A percentile compares a stretch with the other conserved stretches of the same genome.
These are phyloP conservation scores for Microcebus lehilahytsara DNA, from an alignment of 2,113 vertebrate species.

Conservation along the genomic window DNA sequence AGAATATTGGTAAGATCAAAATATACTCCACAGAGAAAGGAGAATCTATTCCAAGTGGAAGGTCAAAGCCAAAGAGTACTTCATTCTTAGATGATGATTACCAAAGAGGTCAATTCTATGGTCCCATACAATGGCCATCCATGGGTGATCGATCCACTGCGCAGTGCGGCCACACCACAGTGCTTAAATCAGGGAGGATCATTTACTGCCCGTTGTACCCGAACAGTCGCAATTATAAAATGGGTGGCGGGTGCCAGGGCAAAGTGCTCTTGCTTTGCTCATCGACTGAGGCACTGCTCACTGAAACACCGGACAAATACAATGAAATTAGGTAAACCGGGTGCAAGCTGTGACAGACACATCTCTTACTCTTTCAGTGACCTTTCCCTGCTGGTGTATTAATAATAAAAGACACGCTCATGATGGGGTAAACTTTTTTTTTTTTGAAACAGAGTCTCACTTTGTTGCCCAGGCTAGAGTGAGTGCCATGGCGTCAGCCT, in stretches of 20 bases:
- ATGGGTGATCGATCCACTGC: background rate
- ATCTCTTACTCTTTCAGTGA: background rate
- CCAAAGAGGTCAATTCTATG: background rate
- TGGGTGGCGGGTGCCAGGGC: background rate
- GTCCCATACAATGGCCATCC: background rate
- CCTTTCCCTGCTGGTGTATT: background rate
- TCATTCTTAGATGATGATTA: background rate
- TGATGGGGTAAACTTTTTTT: background rate
- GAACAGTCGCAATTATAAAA: background rate
- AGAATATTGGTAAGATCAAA: background rate
- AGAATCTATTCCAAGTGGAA: background rate
- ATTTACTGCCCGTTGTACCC: background rate
- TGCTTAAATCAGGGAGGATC: background rate
- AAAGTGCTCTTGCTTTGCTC: background rate
- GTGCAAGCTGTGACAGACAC: background rate
- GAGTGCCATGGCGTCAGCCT: too few species aligned
- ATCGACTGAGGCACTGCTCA: background rate
- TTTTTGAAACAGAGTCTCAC: too few species aligned
- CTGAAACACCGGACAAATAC: background rate
- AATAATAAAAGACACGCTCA: background rate
- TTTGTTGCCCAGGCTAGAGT: too few species aligned
- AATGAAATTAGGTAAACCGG: background rate
- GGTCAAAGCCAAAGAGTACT: background rate
- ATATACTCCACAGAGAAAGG: background rate
- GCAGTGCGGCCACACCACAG: background rate